These are phyloP conservation scores for Tragelaphus eurycerus DNA, from an alignment of 2,797 vertebrate genomes.

Conservation along the genomic window DNA sequence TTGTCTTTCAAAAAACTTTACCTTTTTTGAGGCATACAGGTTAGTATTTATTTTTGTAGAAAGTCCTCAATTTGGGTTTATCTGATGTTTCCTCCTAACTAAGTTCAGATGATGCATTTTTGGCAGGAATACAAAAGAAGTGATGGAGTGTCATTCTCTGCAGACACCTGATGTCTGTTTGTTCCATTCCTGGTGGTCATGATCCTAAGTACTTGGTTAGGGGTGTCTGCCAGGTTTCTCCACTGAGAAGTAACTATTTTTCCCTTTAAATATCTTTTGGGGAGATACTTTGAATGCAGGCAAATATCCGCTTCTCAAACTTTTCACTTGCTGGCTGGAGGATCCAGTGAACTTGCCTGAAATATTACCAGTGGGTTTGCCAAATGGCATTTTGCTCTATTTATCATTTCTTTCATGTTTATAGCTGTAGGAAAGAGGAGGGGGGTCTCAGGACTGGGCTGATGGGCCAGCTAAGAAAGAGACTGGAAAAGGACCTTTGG, in stretches of 20 bases:
- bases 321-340: neutral
- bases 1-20: neutral
- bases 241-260: neutral
- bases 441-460: neutral
- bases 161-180: neutral
- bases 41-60: neutral
- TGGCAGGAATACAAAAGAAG: neutral
- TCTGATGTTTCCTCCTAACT: neutral
- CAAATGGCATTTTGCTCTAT: neutral
- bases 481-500: neutral
- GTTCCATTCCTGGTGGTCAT: neutral
- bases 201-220: neutral
- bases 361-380: neutral
- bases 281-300: neutral
- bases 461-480: neutral
- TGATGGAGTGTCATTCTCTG: neutral
- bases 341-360: neutral
- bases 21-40: neutral
- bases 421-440: neutral
- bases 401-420: neutral
- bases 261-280: neutral
- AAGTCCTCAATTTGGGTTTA: neutral
- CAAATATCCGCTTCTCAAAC: neutral
- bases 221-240: neutral
- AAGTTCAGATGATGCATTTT: neutral